These are phyloP conservation scores for Chrysomela aeneicollis DNA, from an alignment of 2,888 invertebrate species.

Conservation along the genomic window DNA sequence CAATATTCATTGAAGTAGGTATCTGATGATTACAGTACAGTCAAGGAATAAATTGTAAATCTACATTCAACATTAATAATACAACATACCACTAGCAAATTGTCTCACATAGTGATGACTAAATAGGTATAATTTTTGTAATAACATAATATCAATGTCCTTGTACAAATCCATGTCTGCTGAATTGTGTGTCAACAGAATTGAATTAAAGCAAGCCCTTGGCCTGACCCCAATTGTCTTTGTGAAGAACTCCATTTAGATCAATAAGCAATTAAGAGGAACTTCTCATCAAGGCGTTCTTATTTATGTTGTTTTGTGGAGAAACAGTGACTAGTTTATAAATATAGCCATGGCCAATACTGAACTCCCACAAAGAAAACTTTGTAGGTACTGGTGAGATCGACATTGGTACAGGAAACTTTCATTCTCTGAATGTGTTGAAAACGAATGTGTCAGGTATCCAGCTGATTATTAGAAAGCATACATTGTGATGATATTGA, in stretches of 20 bases:
- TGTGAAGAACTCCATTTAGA: conserved; percentile 15
- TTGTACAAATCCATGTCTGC: conserved; percentile 42
- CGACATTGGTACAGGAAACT: neutral
- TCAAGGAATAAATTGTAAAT: too few relatives aligned
- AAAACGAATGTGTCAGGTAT: conserved; percentile 25
- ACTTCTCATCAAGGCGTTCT: neutral
- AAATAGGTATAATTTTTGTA: conserved; percentile 12
- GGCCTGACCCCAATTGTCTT: conserved; percentile 48
- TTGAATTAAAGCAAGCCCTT: conserved; percentile 49
- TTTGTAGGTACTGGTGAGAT: neutral
- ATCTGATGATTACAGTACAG: too few relatives aligned
- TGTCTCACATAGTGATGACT: neutral
- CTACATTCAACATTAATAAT: too few relatives aligned
- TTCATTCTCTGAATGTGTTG: neutral
- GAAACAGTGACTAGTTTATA: neutral
- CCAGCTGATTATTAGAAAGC: conserved; percentile 31
- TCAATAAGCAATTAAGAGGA: conserved; percentile 17
- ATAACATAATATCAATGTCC: conserved; percentile 34
- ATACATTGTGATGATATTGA: conserved; percentile 26
- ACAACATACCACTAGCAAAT: neutral
- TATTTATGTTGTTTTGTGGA: neutral
- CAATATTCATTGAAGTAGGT: too few relatives aligned
- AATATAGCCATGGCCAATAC: neutral
- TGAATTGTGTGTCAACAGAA: conserved; percentile 43
- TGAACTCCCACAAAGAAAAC: conserved; percentile 1